These are phyloP conservation scores for Lepilemur septentrionalis DNA, from an alignment of 2,797 vertebrate species.

Conservation along the genomic window DNA sequence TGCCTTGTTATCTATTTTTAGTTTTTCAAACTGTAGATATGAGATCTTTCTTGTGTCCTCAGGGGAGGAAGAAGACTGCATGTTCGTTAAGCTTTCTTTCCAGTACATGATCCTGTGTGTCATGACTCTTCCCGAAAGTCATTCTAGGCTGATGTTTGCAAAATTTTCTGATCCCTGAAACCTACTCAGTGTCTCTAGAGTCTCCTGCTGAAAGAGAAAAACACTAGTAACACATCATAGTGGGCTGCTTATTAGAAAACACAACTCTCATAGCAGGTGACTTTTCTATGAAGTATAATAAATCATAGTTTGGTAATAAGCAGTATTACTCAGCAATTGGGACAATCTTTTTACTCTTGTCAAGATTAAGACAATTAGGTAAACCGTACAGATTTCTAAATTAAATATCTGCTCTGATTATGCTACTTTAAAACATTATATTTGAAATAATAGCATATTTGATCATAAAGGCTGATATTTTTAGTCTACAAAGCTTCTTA, in stretches of 20 bases:
- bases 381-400: background rate
- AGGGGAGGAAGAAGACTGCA: background rate
- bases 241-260: conserved; percentile 64
- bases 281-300: conserved; percentile 53
- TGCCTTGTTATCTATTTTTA: background rate
- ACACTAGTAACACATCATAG: background rate
- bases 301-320: conserved; percentile 65
- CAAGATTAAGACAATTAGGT: conserved; percentile 45
- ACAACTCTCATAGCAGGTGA: background rate
- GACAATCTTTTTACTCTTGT: conserved; percentile 46
- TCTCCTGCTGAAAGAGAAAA: conserved; percentile 5
- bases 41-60: background rate
- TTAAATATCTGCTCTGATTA: conserved; percentile 42
- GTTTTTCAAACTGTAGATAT: background rate
- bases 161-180: conserved; percentile 26
- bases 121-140: background rate
- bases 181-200: background rate
- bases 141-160: background rate
- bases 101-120: background rate
- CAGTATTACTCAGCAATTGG: background rate
- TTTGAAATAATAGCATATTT: conserved; percentile 44
- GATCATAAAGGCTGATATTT: background rate
- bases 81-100: background rate
- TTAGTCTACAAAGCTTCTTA: background rate
- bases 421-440: conserved; percentile 33